These are phyloP conservation scores for Autographa gamma DNA, from an alignment of 2,888 invertebrate genomes.

Conservation along the genomic window DNA sequence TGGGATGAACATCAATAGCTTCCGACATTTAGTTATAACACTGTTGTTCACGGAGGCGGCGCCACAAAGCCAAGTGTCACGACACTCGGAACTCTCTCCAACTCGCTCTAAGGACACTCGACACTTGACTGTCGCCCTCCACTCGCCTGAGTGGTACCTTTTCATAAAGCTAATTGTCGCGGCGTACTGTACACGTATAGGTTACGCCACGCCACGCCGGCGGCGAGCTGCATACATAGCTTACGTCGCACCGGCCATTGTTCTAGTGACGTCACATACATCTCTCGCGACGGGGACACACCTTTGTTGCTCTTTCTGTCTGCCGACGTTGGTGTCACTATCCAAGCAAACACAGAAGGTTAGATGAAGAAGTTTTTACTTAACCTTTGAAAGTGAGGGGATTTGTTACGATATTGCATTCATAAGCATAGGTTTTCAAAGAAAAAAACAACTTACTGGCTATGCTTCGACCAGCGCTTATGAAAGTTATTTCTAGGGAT, in stretches of 20 bases:
- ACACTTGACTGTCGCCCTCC: not conserved
- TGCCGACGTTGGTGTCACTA: not conserved
- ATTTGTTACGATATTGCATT: not conserved
- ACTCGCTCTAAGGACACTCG: not conserved
- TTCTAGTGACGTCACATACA: conserved; percentile 19
- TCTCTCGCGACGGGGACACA: not conserved
- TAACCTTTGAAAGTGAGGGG: not conserved
- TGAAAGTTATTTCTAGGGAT: too few species aligned
- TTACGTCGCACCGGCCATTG: conserved; percentile 24
- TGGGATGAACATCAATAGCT: not conserved
- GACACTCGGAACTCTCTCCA: not conserved
- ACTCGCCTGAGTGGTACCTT: not conserved
- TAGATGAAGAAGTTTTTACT: not conserved
- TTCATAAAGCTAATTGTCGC: conserved; percentile 6
- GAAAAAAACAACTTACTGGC: too few species aligned
- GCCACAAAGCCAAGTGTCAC: not conserved
- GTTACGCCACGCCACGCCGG: not conserved
- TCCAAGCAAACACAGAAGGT: not conserved
- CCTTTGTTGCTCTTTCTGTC: conserved; percentile 19
- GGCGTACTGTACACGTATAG: not conserved
- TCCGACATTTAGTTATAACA: not conserved
- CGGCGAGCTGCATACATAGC: conserved; percentile 24
- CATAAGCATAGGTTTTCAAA: too few species aligned
- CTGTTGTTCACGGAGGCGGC: not conserved
- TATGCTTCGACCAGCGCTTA: too few species aligned